Evolutionary conservation across 2,888 invertebrate genomes (phyloP), one percentile per base, ranked within the genome.

Genomic region (Lymantria monacha): DNA sequence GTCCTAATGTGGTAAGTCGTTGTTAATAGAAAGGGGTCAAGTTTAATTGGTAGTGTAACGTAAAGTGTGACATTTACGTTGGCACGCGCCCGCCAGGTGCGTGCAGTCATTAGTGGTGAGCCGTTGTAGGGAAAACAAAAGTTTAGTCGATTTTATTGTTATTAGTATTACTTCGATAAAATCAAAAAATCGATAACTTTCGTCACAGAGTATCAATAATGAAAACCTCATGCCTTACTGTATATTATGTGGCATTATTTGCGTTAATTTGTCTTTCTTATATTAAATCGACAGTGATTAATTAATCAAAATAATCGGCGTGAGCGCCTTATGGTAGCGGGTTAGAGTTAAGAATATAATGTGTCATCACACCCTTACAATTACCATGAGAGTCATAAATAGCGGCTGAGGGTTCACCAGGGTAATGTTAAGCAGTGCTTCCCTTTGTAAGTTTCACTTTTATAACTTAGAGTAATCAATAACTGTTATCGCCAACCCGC

Each of bases 41-140:
- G 53, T 57, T 57, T 69, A 60, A 66, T 66, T 55, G 57, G 56
- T 48, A 57, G 38, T 63, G 53, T 79, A 81, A 83, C 80, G 80
- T 76, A 72, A 70, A 74, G 62, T 69, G 72, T 83, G 83, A 77
- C 83, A 82, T 84, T 84, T 79, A 69, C 57, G 52, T 48, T 51
- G 74, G 77, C 80, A 75, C 79, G 81, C 73, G 79, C 70, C 51
- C 31, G 70, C 79, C 83, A 83, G 83, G 83, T 84, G 85, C 72
- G 72, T 57, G 52, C 49, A 52, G 53, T 74, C 75, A 74, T 77
- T 76, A 70, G 66, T 57, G 63, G 46, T 61, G 62, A 13, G 45
- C 57, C 56, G 66, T 62, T 62, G 47, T 33, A 33, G 49, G 56
- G 61, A 61, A 59, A 58, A 58, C 49, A 52, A 49, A 46, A 38